phyloP scores from a whole-genome alignment of 2,888 invertebrate genomes.

The Drosophila meridionalis region DNA sequence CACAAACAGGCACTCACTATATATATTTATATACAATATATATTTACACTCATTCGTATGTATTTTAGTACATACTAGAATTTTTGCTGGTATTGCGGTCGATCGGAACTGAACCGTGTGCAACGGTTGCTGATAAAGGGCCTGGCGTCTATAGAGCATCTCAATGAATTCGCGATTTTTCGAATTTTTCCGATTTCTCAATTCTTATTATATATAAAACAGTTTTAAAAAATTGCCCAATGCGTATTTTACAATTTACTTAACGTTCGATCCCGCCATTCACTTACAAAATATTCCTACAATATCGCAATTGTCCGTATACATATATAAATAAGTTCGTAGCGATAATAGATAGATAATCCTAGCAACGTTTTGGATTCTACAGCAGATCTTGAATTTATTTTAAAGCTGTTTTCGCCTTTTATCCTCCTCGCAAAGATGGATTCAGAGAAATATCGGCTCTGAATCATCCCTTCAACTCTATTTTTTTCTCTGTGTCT shows the following conservation, averaged over 20 bases:
- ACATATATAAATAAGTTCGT: too few relatives aligned
- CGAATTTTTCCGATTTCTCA: not conserved
- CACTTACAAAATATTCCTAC: not conserved
- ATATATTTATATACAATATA: not conserved
- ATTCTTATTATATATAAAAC: not conserved
- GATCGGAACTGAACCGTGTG: slow-evolving; percentile 41
- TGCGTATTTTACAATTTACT: not conserved
- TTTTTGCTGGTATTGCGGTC: slow-evolving; percentile 7
- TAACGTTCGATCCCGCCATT: not conserved
- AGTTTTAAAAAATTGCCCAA: not conserved
- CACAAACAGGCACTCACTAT: slow-evolving; percentile 23
- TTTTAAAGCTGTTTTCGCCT: not conserved
- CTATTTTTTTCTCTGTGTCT: not conserved
- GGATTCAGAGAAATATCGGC: too few relatives aligned
- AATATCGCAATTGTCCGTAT: not conserved
- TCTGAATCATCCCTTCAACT: not conserved
- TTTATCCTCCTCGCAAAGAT: not conserved
- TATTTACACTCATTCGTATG: not conserved
- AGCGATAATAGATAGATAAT: too few relatives aligned
- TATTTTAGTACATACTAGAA: slow-evolving; percentile 11
- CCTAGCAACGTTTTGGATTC: not conserved
- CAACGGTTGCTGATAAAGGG: slow-evolving; percentile 48
- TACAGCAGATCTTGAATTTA: too few relatives aligned
- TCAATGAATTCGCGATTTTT: slow-evolving; percentile 20
- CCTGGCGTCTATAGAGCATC: slow-evolving; percentile 8